phyloP scores from a whole-genome alignment of 2,797 vertebrate species.

The Pseudochirops cupreus region DNA sequence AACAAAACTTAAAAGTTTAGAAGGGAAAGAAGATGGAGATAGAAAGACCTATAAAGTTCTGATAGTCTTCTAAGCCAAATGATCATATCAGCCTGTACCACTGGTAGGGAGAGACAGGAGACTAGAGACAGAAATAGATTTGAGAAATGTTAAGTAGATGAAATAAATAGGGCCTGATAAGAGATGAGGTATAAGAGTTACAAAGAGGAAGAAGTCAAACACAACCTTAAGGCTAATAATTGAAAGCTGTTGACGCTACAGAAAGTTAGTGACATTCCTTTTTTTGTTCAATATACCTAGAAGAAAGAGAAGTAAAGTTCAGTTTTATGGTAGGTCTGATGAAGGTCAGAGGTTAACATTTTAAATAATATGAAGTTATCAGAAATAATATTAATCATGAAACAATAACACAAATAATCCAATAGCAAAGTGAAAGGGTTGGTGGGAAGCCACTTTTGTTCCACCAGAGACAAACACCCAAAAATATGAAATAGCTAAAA shows the following conservation, averaged over 20 bases:
- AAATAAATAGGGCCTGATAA: background rate
- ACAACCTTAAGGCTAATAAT: background rate
- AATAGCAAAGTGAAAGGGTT: background rate
- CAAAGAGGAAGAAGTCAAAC: background rate
- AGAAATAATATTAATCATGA: slow-evolving; percentile 14
- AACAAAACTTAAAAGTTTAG: background rate
- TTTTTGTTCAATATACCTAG: background rate
- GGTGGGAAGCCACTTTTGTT: background rate
- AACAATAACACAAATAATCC: slow-evolving; percentile 2
- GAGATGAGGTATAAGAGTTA: background rate
- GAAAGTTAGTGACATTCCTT: background rate
- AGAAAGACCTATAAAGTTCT: background rate
- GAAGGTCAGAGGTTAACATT: slow-evolving; percentile 6
- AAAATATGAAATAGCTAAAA: background rate
- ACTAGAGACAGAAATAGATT: background rate
- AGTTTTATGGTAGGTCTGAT: background rate
- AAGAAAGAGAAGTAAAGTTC: background rate
- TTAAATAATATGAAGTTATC: slow-evolving; percentile 15
- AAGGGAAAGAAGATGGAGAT: background rate
- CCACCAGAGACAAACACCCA: slow-evolving; percentile 2
- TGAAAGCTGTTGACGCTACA: background rate
- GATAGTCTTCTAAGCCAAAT: background rate
- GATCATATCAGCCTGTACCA: background rate
- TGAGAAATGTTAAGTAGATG: background rate
- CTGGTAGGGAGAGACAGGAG: background rate